Evolutionary conservation across 1,140 invertebrate genomes (phyloP).

Genomic region (Homarus americanus): DNA sequence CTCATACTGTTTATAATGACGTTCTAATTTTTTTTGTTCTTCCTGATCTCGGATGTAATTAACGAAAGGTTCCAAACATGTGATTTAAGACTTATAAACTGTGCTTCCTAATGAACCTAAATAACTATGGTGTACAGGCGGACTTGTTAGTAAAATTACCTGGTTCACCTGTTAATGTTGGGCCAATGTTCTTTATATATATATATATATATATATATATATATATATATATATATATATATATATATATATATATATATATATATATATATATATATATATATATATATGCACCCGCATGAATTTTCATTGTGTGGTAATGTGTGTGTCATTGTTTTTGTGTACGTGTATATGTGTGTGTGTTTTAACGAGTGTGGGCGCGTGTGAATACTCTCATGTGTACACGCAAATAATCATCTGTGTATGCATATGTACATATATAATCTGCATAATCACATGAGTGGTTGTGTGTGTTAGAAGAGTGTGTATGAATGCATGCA

Average conservation of each 20-base stretch:
- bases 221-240: constrained; percentile 47
- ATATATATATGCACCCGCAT: not conserved
- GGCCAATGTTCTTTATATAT: not conserved
- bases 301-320: not conserved
- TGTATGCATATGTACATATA: not conserved
- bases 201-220: constrained; percentile 21
- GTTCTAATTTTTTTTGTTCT: not conserved
- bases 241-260: constrained; percentile 30
- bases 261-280: constrained; percentile 15
- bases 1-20: not conserved
- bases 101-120: not conserved
- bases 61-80: not conserved
- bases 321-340: not conserved
- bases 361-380: not conserved
- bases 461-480: not conserved
- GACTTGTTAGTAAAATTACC: not conserved
- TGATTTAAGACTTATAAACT: not conserved
- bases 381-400: not conserved
- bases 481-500: not conserved
- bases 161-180: not conserved
- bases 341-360: not conserved
- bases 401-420: not conserved
- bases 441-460: not conserved
- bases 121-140: not conserved
- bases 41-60: not conserved